Conservation (phyloP, 2,888 invertebrate genomes). For the Actias luna region DNA sequence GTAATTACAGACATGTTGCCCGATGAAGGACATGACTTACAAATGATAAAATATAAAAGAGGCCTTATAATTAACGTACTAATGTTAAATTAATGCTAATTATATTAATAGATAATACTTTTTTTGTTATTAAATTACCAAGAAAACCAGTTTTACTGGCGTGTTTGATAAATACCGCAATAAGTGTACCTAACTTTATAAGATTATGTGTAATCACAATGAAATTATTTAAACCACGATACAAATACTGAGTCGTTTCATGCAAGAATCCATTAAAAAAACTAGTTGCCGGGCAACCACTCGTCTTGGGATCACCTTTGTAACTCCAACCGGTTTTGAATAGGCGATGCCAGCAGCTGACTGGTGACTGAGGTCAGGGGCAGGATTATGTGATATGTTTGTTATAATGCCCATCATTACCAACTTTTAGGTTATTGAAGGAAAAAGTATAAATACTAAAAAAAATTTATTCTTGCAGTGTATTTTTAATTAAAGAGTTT, state of each 20-base stretch:
- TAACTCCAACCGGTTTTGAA: conserved; percentile 15
- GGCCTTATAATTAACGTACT: too few relatives aligned
- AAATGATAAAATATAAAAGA: too few relatives aligned
- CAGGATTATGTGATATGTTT: conserved; percentile 14
- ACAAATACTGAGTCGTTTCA: conserved; percentile 12
- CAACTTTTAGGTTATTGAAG: neutral
- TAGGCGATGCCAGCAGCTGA: conserved; percentile 8
- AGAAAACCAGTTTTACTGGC: neutral
- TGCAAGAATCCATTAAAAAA: conserved; percentile 13
- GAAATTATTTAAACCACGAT: conserved; percentile 1
- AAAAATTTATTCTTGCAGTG: too few relatives aligned
- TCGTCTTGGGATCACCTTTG: conserved; percentile 18
- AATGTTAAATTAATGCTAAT: too few relatives aligned
- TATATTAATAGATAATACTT: too few relatives aligned
- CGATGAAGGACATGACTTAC: too few relatives aligned
- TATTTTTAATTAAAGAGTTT: too few relatives aligned
- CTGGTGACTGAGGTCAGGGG: conserved; percentile 17
- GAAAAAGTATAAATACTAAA: too few relatives aligned
- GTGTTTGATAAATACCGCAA: neutral
- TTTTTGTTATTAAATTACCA: too few relatives aligned
- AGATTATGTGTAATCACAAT: neutral
- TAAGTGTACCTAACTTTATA: neutral
- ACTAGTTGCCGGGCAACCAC: conserved; percentile 15
- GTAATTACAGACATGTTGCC: too few relatives aligned
- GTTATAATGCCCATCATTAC: too few relatives aligned